Percentiles rank a stretch among this genome's conserved stretches.
phyloP scores from a whole-genome alignment of 2,888 invertebrate genomes.

The Vannuccia rotundouncinata region DNA sequence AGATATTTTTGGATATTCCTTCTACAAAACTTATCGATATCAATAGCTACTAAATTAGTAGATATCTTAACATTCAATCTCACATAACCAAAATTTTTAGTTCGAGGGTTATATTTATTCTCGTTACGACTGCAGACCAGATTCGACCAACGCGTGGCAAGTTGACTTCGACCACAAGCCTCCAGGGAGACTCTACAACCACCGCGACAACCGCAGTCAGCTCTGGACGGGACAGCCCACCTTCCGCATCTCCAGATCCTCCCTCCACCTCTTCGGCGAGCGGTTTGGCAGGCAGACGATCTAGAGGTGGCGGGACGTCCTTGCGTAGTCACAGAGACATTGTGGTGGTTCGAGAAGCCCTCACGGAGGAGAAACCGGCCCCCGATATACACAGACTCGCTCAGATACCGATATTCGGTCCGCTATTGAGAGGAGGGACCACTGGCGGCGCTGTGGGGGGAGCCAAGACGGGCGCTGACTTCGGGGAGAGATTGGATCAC shows the following conservation, averaged over 20 bases:
- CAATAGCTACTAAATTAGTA: no score
- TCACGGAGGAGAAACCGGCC: background rate
- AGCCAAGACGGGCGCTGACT: background rate
- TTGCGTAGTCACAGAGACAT: background rate
- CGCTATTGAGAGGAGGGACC: background rate
- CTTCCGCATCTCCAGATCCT: no score
- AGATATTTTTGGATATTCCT: no score
- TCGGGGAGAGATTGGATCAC: slow-evolving; percentile 1
- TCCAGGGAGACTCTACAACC: background rate
- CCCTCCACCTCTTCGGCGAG: no score
- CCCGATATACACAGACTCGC: background rate
- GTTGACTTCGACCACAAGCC: background rate
- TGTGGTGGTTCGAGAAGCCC: background rate
- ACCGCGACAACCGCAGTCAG: background rate
- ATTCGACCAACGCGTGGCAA: background rate
- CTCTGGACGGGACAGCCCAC: background rate
- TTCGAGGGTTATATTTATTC: no score
- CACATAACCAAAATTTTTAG: no score
- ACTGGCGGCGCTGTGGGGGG: background rate
- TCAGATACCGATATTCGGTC: background rate
- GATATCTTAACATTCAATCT: no score
- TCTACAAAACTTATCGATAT: no score
- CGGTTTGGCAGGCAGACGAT: no score
- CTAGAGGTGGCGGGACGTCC: background rate
- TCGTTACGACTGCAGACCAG: no score